A percentile compares a stretch with the other conserved stretches of the same genome.
Evolutionary conservation across 2,797 vertebrate species (phyloP).

Genomic region (Anabacerthia variegaticeps): DNA sequence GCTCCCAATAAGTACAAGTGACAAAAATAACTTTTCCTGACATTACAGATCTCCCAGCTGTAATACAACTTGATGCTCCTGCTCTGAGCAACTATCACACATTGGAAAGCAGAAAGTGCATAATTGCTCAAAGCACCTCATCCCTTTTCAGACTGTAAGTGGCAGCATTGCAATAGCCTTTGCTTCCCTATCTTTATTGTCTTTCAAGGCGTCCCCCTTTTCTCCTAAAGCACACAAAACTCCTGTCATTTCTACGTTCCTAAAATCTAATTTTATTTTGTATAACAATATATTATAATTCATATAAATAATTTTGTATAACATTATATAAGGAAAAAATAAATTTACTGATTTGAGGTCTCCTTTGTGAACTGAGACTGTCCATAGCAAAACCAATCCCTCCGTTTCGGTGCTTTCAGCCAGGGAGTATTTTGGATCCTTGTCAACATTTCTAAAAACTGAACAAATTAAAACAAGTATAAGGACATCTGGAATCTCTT

Average conservation of each 20-base stretch:
- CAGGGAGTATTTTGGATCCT: not conserved
- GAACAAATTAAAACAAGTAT: not conserved
- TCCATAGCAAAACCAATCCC: not conserved
- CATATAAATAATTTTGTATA: not conserved
- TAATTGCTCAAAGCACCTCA: not conserved
- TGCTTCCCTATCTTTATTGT: not conserved
- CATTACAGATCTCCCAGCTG: not conserved
- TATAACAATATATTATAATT: not conserved
- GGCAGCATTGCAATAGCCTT: constrained; percentile 45
- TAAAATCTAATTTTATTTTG: not conserved
- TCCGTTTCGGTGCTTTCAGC: rapidly evolving
- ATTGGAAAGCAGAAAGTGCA: not conserved
- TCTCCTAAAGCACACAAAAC: not conserved
- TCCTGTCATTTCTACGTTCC: not conserved
- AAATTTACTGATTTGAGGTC: not conserved
- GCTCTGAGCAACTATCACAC: not conserved
- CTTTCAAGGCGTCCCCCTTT: not conserved
- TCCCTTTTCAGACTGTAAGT: constrained; percentile 34
- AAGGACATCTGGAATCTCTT: not conserved
- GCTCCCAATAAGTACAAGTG: not conserved
- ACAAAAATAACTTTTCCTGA: not conserved
- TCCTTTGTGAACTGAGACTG: not conserved
- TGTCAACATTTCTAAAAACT: not conserved
- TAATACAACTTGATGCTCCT: not conserved
- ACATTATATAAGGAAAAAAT: not conserved